Evolutionary conservation across 2,113 vertebrate genomes (phyloP).

Genomic region (Actenoides lindsayi): DNA sequence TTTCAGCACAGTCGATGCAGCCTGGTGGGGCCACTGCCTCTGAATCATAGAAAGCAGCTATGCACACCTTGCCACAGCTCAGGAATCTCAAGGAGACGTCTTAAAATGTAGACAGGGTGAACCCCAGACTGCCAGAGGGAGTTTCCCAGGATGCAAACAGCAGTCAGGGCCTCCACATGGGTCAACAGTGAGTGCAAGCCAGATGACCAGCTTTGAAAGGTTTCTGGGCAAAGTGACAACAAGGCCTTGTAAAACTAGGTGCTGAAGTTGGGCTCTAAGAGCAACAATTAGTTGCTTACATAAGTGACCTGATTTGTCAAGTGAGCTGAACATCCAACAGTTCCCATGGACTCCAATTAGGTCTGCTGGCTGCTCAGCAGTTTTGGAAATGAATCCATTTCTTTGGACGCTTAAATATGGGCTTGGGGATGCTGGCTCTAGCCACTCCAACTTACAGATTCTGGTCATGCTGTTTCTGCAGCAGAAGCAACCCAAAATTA

Average conservation of each 20-base stretch:
- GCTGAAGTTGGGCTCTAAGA: background rate
- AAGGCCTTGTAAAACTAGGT: background rate
- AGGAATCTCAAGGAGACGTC: accelerated
- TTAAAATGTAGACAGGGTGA: background rate
- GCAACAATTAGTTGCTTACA: slow-evolving; percentile 39
- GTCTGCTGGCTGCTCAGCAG: slow-evolving; percentile 10
- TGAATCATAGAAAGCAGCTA: background rate
- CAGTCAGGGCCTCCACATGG: background rate
- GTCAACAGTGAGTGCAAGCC: background rate
- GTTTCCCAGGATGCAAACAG: background rate
- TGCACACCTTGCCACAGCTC: accelerated
- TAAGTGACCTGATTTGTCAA: slow-evolving; percentile 59
- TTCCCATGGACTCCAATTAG: slow-evolving; percentile 50
- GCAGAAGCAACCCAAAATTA: background rate
- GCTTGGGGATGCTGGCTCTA: background rate
- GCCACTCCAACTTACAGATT: background rate
- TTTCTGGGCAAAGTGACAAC: background rate
- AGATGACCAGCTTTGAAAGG: background rate
- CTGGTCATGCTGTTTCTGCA: background rate
- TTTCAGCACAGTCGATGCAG: accelerated
- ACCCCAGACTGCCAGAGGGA: accelerated
- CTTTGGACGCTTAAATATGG: slow-evolving; percentile 28
- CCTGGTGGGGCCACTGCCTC: background rate
- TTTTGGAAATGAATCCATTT: slow-evolving; percentile 42
- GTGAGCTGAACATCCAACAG: background rate